Base-by-base conservation (phyloP, 2,113 vertebrate species). In the Petromus typicus region DNA sequence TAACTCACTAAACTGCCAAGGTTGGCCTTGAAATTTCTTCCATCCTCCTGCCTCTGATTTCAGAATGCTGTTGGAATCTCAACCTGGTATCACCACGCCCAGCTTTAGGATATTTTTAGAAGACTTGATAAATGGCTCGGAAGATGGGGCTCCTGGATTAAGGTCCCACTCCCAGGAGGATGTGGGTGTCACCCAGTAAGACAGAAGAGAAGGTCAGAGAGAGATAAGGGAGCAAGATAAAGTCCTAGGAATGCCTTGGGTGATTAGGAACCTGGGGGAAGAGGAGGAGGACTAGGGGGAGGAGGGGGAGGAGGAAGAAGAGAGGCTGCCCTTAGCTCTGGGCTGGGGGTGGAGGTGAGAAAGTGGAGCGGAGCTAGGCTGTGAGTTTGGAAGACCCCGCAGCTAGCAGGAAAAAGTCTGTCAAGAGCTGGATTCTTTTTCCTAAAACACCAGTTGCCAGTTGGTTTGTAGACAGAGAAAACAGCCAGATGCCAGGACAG, bases 331-430 rank as follows among this genome's bases (percentile, higher is more conserved):
- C 3, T 7, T 22, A 16, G 79, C 20, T 32, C 12, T 0, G 0
- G 17, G 34, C 22, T 43, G 30, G 81, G 81, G 23, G 37, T 48
- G 85, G 32, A 57, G 51, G 14, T 40, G 22, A 13, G 18, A 57
- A 11, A 6, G 6, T 4, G 3, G 20, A 4, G 3, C 0, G 3
- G 20, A 4, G 3, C 0, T 76, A 51, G 59, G 54, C 12, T 78
- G 17, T 32, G 40, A 32, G 7, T 75, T 27, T 18, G 32, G 20
- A 13, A 40, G 40, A 27, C 7, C 7, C 0, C 0, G n/a, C 88
- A 45, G 45, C 4, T 84, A 54, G 17, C 27, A 8, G 5, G 61
- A n/a, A 85, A 64, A 59, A 56, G 16, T 30, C 51, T 45, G 17
- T 45, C 45, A 20, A 37, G 67, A n/a, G n/a, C n/a, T 69, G 66